Conservation (phyloP, 2,888 invertebrate genomes). For the Cylloceria caligata region DNA sequence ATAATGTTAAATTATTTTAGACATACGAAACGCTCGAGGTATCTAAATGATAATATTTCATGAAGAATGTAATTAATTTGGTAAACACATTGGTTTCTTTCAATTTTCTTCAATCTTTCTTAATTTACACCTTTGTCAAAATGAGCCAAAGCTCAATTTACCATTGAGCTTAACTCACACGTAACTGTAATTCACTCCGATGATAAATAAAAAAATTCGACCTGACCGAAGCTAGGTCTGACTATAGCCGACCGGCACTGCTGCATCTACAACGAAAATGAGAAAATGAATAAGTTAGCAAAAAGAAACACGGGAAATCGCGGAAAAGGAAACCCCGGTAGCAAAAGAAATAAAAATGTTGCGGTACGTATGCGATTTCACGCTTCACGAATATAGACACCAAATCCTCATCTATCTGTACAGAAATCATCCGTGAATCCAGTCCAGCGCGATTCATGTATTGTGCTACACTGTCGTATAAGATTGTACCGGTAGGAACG, state of each 20-base stretch:
- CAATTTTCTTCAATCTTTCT: too few relatives aligned
- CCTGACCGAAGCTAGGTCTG: constrained; percentile 6
- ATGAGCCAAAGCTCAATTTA: not conserved
- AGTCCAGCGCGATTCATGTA: too few relatives aligned
- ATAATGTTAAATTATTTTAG: too few relatives aligned
- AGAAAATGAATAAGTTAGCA: constrained; percentile 55
- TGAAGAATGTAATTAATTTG: too few relatives aligned
- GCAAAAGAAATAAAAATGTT: constrained; percentile 55
- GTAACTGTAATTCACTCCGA: not conserved
- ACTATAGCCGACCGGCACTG: constrained; percentile 16
- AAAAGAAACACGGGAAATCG: constrained; percentile 52
- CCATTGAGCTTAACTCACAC: not conserved
- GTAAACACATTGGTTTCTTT: too few relatives aligned
- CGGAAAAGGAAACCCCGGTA: constrained; percentile 33
- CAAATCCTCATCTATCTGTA: constrained; percentile 38
- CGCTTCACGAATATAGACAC: constrained; percentile 48
- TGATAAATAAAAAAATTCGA: constrained; percentile 5
- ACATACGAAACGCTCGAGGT: too few relatives aligned
- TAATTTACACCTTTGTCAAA: too few relatives aligned
- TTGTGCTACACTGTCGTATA: not conserved
- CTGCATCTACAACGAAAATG: constrained; percentile 44
- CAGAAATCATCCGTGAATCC: not conserved
- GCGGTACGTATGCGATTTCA: constrained; percentile 61
- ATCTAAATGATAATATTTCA: too few relatives aligned
- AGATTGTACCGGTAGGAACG: not conserved